Base-by-base conservation (phyloP, 2,888 invertebrate genomes). In the Cactoblastis cactorum region DNA sequence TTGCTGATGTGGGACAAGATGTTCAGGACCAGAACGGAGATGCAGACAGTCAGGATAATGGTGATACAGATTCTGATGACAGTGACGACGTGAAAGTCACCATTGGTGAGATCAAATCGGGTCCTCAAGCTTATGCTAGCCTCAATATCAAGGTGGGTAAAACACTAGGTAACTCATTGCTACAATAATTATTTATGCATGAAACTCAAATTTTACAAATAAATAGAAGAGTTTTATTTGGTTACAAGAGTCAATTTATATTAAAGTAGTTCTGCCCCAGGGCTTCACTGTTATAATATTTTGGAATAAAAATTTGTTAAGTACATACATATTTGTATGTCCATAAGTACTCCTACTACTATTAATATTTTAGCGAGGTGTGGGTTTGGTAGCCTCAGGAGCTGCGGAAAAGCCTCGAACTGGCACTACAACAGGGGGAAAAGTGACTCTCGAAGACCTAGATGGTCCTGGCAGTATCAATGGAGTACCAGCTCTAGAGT, bases 381-480 rank as follows among this genome's bases (percentile, higher is more conserved):
- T 84, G 19, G 87, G 85, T 0, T 61, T 90, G 28, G 83, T 89
- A 33, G 80, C 83, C 0, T 59, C 83, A 17, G 86, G 83, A 9
- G 71, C 71, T 4, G 60, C 65, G 24, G 90, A 90, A 2, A 90
- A 92, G 51, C 83, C 90, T 15, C 88, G 93, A n/a, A 91, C 91
- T 46, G 91, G 92, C 1, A 71, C 80, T 0, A 69, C 77, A 1
- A 63, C 83, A 0, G 80, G 79, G 8, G 95, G 96, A 0, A 97
- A 96, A 78, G 96, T 97, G 61, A 93, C 93, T 45, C 92, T 96
- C 33, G 96, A 97, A 59, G 98, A 98, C 73, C 93, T 98, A 57
- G 98, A 98, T 63, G 95, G 96, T 1, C 94, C 96, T 11, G 98
- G 98, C 0, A 94, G 94, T 9, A 98, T 98, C 49, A 98, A 98